These are phyloP conservation scores for Drosophila persimilis DNA, from an alignment of 1,140 invertebrate genomes.

Conservation along the genomic window DNA sequence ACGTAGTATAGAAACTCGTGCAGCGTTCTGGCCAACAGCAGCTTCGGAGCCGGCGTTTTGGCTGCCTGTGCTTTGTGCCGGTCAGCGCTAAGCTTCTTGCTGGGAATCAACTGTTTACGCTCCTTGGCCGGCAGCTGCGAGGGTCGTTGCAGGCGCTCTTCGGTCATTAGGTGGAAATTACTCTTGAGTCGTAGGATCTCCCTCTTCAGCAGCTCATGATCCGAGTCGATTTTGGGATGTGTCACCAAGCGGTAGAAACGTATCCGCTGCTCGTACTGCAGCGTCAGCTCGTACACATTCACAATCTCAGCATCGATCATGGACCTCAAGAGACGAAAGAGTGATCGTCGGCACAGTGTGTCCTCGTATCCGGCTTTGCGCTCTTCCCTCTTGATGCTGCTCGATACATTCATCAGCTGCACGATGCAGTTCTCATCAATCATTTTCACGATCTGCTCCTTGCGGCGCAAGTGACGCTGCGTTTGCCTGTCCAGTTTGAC, in stretches of 20 bases:
- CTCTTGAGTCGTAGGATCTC: constrained; percentile 71
- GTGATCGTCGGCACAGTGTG: constrained; percentile 62
- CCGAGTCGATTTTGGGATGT: constrained; percentile 66
- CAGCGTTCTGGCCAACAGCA: constrained; percentile 86
- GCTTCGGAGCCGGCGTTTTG: constrained; percentile 85
- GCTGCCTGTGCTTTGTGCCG: neutral
- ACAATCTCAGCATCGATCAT: constrained; percentile 43
- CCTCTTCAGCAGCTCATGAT: constrained; percentile 51
- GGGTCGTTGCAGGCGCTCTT: constrained; percentile 41
- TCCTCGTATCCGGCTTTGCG: constrained; percentile 39
- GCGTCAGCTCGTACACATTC: constrained; percentile 60
- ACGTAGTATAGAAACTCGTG: constrained; percentile 89
- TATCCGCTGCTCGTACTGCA: constrained; percentile 48
- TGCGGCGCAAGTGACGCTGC: constrained; percentile 41
- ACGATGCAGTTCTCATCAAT: constrained; percentile 59
- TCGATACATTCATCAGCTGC: constrained; percentile 22
- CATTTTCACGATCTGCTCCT: constrained; percentile 46
- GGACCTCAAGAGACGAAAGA: constrained; percentile 56
- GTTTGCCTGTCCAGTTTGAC: constrained; percentile 30
- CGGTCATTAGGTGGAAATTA: constrained; percentile 50
- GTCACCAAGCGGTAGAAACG: constrained; percentile 65
- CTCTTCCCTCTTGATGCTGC: constrained; percentile 41
- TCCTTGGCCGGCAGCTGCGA: constrained; percentile 7
- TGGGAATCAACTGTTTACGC: constrained; percentile 19
- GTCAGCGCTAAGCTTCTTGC: constrained; percentile 11